Conservation (phyloP, 2,888 invertebrate species). For the Morpho achilles region DNA sequence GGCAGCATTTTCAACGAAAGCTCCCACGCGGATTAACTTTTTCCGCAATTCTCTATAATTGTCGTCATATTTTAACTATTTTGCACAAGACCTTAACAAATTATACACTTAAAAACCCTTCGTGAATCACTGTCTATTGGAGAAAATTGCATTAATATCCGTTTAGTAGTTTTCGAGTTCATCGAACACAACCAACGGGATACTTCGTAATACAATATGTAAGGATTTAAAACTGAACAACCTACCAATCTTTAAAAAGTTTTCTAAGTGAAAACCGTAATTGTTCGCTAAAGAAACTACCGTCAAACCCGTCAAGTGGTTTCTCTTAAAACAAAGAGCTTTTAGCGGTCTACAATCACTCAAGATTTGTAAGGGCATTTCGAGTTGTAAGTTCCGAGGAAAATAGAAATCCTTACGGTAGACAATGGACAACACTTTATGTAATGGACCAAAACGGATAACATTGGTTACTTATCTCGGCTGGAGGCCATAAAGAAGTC, state of each 20-base stretch:
- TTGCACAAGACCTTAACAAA: no score
- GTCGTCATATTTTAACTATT: no score
- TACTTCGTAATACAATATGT: no score
- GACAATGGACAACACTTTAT: conserved; percentile 63
- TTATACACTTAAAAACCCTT: no score
- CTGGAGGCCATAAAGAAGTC: conserved; percentile 63
- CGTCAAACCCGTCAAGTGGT: conserved; percentile 8
- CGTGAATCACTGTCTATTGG: no score
- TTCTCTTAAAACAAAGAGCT: conserved; percentile 26
- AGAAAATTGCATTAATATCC: no score
- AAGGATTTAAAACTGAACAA: neutral
- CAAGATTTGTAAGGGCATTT: conserved; percentile 31
- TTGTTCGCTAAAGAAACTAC: conserved; percentile 10
- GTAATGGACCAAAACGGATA: conserved; percentile 66
- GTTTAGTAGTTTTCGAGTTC: no score
- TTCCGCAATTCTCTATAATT: no score
- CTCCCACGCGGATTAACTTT: no score
- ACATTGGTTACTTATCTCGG: conserved; percentile 57
- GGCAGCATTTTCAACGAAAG: no score
- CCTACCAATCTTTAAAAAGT: neutral
- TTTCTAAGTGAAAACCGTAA: neutral
- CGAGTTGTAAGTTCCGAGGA: conserved; percentile 29
- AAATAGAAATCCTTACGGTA: conserved; percentile 35
- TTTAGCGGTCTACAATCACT: conserved; percentile 30
- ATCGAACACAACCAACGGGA: no score